These are phyloP conservation scores for Lagenorhynchus albirostris DNA, from an alignment of 2,113 vertebrate species.

Conservation along the genomic window DNA sequence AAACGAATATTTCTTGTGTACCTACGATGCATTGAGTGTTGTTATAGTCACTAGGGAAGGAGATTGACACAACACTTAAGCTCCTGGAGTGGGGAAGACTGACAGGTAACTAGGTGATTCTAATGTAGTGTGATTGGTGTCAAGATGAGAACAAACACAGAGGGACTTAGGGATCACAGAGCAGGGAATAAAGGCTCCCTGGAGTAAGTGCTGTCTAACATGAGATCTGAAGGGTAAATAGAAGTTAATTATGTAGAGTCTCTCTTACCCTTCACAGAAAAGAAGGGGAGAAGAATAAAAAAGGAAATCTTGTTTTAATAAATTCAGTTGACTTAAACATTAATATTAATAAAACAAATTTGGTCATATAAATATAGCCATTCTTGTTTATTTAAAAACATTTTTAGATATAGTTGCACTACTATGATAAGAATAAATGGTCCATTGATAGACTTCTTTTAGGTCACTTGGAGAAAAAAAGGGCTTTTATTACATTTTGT, in stretches of 20 bases:
- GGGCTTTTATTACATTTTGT: constrained; percentile 18
- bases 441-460: not conserved
- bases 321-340: constrained; percentile 7
- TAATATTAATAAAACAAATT: constrained; percentile 13
- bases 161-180: not conserved
- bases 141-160: not conserved
- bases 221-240: not conserved
- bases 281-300: not conserved
- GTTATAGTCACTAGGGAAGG: not conserved
- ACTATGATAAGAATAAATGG: not conserved
- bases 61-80: not conserved
- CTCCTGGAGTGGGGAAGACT: not conserved
- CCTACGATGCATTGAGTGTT: not conserved
- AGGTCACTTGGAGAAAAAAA: not conserved
- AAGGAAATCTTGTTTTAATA: not conserved
- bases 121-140: not conserved
- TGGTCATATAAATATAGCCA: not conserved
- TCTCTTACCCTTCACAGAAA: not conserved
- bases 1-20: not conserved
- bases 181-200: not conserved
- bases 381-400: not conserved
- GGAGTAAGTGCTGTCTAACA: not conserved
- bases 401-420: not conserved
- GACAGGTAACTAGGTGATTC: not conserved
- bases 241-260: not conserved